These are phyloP conservation scores for Malacosoma neustria DNA, from an alignment of 2,888 invertebrate genomes.

Conservation along the genomic window DNA sequence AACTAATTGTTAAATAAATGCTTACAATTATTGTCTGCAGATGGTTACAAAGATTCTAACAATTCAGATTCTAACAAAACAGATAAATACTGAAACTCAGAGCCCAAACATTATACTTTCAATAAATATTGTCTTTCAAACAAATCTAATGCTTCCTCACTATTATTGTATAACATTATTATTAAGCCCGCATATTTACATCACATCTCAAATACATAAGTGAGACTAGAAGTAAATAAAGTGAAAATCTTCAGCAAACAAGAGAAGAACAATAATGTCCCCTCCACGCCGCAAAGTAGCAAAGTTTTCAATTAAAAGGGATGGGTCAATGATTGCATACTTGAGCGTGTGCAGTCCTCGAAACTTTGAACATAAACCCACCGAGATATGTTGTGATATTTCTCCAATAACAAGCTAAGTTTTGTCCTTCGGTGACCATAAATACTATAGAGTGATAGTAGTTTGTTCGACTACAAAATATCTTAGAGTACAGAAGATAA, in stretches of 20 bases:
- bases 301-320: conserved; percentile 16
- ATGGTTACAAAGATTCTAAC: no score
- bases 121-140: no score
- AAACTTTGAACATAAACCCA: conserved; percentile 58
- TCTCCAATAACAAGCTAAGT: conserved; percentile 65
- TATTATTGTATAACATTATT: no score
- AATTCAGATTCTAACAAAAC: no score
- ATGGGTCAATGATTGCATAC: conserved; percentile 20
- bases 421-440: conserved; percentile 39
- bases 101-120: no score
- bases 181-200: no score
- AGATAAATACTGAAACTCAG: no score
- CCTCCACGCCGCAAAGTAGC: conserved; percentile 10
- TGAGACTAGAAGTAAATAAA: background rate
- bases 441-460: conserved; percentile 27
- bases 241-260: conserved; percentile 2
- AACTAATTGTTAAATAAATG: no score
- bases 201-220: background rate
- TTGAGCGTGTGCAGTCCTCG: conserved; percentile 26
- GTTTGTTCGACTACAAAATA: conserved; percentile 28
- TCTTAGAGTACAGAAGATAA: no score
- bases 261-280: conserved; percentile 12
- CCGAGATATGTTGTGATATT: conserved; percentile 61
- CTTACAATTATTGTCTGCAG: no score
- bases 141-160: no score